Percentiles rank a stretch among this genome's conserved stretches.
Conservation (phyloP, 1,140 invertebrate genomes). For the Musca vetustissima region DNA sequence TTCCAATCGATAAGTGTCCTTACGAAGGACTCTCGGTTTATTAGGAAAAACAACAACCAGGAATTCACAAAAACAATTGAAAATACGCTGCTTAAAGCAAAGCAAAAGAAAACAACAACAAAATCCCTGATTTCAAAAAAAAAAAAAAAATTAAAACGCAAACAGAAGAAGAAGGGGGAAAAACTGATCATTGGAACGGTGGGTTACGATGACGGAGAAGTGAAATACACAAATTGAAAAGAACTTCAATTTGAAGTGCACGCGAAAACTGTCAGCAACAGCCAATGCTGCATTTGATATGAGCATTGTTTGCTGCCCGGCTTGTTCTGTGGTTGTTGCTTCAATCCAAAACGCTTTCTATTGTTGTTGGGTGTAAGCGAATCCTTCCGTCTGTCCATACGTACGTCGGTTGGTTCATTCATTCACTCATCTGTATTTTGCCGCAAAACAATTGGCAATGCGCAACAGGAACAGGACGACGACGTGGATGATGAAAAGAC, state of each 20-base stretch:
- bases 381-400: too few species aligned
- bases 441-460: constrained; percentile 27
- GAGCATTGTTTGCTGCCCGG: constrained; percentile 25
- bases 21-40: background rate
- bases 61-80: background rate
- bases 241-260: constrained; percentile 26
- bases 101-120: background rate
- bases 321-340: background rate
- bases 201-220: background rate
- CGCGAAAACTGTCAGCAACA: constrained; percentile 27
- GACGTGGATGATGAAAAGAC: constrained; percentile 16
- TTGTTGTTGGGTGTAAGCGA: constrained; percentile 1
- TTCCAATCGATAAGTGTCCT: constrained; percentile 10
- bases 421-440: constrained; percentile 16
- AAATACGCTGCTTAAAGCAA: too few species aligned
- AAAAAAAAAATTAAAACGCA: background rate
- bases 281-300: constrained; percentile 28
- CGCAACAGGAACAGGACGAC: constrained; percentile 24
- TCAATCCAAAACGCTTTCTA: background rate
- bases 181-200: background rate
- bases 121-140: background rate
- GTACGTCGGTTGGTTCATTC: background rate
- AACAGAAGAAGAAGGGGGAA: background rate
- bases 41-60: background rate
- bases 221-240: constrained; percentile 19